phyloP scores from a whole-genome alignment of 2,888 invertebrate species.

The Dasysyrphus tricinctus region DNA sequence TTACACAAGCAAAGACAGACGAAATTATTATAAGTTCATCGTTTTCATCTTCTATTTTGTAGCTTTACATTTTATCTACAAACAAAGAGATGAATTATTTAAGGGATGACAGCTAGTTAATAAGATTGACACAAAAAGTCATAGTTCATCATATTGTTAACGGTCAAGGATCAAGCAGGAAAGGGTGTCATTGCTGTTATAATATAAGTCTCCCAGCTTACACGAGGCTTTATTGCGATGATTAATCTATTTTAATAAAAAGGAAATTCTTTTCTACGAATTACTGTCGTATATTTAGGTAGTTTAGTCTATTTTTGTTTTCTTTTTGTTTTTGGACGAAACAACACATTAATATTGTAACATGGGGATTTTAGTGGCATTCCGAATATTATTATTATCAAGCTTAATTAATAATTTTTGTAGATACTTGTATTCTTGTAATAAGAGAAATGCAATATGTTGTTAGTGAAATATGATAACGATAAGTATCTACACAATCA shows the following conservation, averaged over 20 bases:
- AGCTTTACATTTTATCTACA: not conserved
- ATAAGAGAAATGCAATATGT: not conserved
- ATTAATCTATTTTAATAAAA: slow-evolving; percentile 28
- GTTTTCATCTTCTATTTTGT: not conserved
- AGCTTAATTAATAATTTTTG: not conserved
- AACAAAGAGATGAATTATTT: slow-evolving; percentile 31
- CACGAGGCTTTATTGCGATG: slow-evolving; percentile 5
- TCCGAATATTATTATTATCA: not conserved
- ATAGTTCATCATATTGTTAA: slow-evolving; percentile 30
- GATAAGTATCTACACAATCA: not conserved
- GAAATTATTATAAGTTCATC: slow-evolving; percentile 2
- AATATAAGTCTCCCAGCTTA: slow-evolving; percentile 1
- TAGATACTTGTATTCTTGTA: not conserved
- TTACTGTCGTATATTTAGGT: not conserved
- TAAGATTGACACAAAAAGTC: slow-evolving; percentile 28
- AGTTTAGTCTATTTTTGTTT: not conserved
- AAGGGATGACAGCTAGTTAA: slow-evolving; percentile 51
- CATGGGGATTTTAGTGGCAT: not conserved
- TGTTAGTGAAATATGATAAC: not conserved
- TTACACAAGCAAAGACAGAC: not conserved
- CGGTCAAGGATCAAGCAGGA: slow-evolving; percentile 1
- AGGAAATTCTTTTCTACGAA: slow-evolving; percentile 6
- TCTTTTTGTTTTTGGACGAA: not conserved
- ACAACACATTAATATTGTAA: not conserved
- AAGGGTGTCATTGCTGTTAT: not conserved